Conservation (phyloP, 1,140 invertebrate genomes). For the Meloidogyne floridensis region DNA sequence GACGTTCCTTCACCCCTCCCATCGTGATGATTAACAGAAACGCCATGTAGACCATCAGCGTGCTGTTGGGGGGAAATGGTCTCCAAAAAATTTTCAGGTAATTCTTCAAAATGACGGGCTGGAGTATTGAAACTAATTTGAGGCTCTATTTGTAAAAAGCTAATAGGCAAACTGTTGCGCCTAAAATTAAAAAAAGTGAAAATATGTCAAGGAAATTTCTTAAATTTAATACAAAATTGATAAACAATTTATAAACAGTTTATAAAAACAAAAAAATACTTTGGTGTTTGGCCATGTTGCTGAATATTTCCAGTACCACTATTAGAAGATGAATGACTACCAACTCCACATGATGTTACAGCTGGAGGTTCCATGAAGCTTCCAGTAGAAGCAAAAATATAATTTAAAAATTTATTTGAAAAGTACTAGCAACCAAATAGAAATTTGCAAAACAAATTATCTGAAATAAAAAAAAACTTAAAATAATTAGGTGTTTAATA, state of each 20-base stretch:
- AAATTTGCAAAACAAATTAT: not conserved
- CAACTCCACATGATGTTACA: slow-evolving; percentile 32
- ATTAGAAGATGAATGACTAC: slow-evolving; percentile 13
- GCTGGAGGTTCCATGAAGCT: slow-evolving; percentile 33
- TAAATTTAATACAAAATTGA: not conserved
- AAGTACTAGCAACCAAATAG: not conserved
- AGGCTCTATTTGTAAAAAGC: slow-evolving; percentile 62
- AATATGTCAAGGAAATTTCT: not conserved
- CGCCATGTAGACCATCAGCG: slow-evolving; percentile 28
- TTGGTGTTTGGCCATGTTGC: slow-evolving; percentile 18
- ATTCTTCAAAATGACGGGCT: slow-evolving; percentile 58
- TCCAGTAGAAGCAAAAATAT: not conserved
- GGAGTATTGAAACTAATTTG: slow-evolving; percentile 43
- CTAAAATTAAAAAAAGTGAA: slow-evolving; percentile 33
- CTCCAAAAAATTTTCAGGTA: slow-evolving; percentile 64
- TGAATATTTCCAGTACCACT: not conserved
- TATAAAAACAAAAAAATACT: slow-evolving; percentile 3
- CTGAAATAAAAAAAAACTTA: not conserved
- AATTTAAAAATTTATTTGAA: not conserved
- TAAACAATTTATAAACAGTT: slow-evolving; percentile 11
- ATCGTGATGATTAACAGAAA: slow-evolving; percentile 18
- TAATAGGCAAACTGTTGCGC: slow-evolving; percentile 31
- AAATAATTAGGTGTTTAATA: not conserved
- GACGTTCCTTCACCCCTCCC: slow-evolving; percentile 9
- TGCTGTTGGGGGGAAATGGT: slow-evolving; percentile 61